Conservation (phyloP, 2,888 invertebrate species). For the Habrosyne pyritoides region DNA sequence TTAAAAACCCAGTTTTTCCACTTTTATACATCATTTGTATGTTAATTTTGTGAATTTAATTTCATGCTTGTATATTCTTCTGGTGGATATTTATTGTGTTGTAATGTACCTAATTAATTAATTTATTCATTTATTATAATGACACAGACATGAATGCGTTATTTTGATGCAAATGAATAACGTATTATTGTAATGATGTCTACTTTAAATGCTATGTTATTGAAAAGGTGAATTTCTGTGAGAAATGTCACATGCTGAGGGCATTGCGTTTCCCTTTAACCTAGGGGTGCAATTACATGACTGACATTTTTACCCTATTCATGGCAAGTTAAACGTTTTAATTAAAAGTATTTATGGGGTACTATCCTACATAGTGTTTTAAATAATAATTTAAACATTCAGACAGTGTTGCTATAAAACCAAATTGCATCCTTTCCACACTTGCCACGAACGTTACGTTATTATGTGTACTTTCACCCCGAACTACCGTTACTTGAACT, state of each 20-base stretch:
- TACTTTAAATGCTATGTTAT: not conserved
- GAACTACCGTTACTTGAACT: constrained; percentile 65
- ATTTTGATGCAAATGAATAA: not conserved
- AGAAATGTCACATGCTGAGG: not conserved
- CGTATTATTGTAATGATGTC: not conserved
- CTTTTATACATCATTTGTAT: constrained; percentile 18
- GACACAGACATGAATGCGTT: not conserved
- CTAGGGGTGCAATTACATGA: too few relatives aligned
- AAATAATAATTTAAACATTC: not conserved
- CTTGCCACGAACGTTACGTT: constrained; percentile 51
- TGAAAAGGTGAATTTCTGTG: not conserved
- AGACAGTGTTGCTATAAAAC: constrained; percentile 16
- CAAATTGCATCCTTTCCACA: constrained; percentile 40
- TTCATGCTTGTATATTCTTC: constrained; percentile 11
- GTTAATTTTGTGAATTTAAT: constrained; percentile 12
- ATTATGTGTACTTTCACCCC: constrained; percentile 75
- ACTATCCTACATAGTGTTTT: not conserved
- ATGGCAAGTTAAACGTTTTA: too few relatives aligned
- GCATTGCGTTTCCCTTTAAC: too few relatives aligned
- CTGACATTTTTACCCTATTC: too few relatives aligned
- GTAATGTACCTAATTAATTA: not conserved
- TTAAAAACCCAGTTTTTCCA: constrained; percentile 21
- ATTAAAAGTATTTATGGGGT: not conserved
- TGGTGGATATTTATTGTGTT: not conserved
- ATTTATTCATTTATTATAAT: not conserved